phyloP scores from a whole-genome alignment of 2,888 invertebrate species.

The Sesia apiformis region DNA sequence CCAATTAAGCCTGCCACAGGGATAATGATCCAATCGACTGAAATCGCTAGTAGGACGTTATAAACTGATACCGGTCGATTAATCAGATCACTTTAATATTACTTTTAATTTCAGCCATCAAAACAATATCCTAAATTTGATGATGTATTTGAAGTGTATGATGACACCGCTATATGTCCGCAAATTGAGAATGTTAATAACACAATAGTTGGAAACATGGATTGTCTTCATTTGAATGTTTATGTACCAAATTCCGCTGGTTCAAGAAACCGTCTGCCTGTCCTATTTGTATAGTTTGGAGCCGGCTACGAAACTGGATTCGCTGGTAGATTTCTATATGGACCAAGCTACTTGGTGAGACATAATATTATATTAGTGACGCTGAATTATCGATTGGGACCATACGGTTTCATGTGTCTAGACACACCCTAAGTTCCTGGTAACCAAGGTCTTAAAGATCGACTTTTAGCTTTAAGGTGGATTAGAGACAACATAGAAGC shows the following conservation, averaged over 20 bases:
- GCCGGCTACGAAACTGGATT: conserved; percentile 4
- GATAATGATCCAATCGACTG: too few species aligned
- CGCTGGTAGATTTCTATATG: not conserved
- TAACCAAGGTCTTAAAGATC: conserved; percentile 50
- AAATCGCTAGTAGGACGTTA: not conserved
- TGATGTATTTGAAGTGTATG: conserved; percentile 15
- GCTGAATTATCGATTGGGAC: conserved; percentile 44
- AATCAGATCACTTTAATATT: not conserved
- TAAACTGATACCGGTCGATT: not conserved
- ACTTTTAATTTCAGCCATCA: conserved; percentile 8
- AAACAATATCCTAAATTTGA: conserved; percentile 12
- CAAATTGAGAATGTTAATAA: conserved; percentile 16
- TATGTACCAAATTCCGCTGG: conserved; percentile 7
- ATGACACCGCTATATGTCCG: conserved; percentile 27
- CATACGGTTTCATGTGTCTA: conserved; percentile 50
- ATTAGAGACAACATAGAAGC: conserved; percentile 33
- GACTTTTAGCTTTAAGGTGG: conserved; percentile 35
- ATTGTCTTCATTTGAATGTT: conserved; percentile 75
- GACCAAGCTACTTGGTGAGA: conserved; percentile 6
- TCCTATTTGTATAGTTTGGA: conserved; percentile 8
- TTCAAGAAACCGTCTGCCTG: conserved; percentile 5
- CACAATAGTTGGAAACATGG: conserved; percentile 40
- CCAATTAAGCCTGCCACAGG: too few species aligned
- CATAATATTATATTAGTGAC: conserved; percentile 14
- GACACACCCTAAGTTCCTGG: conserved; percentile 38